Evolutionary conservation across 2,888 invertebrate genomes (phyloP).

Genomic region (Merodon equestris): DNA sequence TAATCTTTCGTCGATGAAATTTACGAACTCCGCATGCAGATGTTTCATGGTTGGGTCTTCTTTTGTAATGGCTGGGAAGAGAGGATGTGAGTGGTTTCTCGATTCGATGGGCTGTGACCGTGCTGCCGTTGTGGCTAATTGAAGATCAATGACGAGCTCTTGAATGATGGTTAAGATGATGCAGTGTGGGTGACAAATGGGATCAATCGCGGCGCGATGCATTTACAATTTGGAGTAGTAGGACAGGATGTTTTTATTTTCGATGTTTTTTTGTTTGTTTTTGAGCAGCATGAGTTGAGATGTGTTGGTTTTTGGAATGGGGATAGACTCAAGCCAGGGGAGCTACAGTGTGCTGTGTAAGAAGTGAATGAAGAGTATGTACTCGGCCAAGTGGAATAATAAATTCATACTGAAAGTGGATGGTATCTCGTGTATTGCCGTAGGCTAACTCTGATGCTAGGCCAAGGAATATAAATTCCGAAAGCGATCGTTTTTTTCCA

Average conservation of each 20-base stretch:
- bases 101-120: constrained; percentile 12
- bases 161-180: not conserved
- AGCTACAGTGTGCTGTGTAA: no score
- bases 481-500: no score
- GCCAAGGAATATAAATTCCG: no score
- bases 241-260: not conserved
- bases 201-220: constrained; percentile 27
- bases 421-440: no score
- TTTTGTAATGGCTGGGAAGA: not conserved
- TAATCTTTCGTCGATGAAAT: constrained; percentile 38
- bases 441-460: no score
- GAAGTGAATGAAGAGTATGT: no score
- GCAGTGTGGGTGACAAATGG: constrained; percentile 46
- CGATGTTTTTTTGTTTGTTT: not conserved
- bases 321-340: not conserved
- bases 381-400: no score
- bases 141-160: constrained; percentile 45
- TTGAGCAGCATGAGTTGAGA: not conserved
- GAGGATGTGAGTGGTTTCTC: constrained; percentile 27
- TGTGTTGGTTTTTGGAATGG: not conserved
- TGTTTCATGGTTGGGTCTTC: constrained; percentile 17
- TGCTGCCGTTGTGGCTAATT: constrained; percentile 35
- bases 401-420: no score
- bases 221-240: no score
- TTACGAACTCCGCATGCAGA: constrained; percentile 38